A percentile compares a stretch with the other conserved stretches of the same genome.
These are phyloP conservation scores for Taeniopygia guttata DNA, from an alignment of 2,797 vertebrate genomes.

Conservation along the genomic window DNA sequence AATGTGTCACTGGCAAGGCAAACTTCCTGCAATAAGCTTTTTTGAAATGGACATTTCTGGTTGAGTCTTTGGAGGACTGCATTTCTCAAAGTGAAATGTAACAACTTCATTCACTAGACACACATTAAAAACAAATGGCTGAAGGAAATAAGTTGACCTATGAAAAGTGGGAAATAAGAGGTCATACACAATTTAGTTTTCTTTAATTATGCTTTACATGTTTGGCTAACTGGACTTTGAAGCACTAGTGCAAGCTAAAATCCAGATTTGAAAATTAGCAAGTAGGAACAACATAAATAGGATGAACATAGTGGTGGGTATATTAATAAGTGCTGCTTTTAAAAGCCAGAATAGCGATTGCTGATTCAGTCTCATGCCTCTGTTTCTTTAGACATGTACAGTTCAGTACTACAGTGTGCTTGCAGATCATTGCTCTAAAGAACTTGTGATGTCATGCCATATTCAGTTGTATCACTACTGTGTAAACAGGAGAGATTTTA, in stretches of 20 bases:
- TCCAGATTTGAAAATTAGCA: not conserved
- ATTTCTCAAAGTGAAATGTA: slow-evolving; percentile 62
- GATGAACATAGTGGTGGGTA: not conserved
- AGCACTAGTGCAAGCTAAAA: not conserved
- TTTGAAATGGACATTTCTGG: slow-evolving; percentile 69
- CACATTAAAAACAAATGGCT: slow-evolving; percentile 57
- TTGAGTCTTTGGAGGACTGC: slow-evolving; percentile 36
- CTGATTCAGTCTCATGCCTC: not conserved
- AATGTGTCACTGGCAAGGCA: slow-evolving; percentile 67
- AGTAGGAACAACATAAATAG: not conserved
- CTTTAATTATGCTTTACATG: slow-evolving; percentile 33
- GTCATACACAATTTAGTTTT: slow-evolving; percentile 25
- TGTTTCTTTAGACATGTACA: not conserved
- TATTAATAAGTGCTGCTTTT: not conserved
- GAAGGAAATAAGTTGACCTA: slow-evolving; percentile 45
- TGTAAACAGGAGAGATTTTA: not conserved
- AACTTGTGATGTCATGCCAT: not conserved
- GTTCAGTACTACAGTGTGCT: not conserved
- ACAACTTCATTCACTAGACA: slow-evolving; percentile 48
- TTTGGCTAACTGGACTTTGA: slow-evolving; percentile 11
- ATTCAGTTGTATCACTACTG: not conserved
- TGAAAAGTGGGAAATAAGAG: slow-evolving; percentile 34
- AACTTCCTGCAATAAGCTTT: slow-evolving; percentile 55
- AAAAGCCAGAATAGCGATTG: not conserved
- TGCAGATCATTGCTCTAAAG: not conserved